Conservation (phyloP, 1,140 invertebrate species). For the Rhynchophorus ferrugineus region DNA sequence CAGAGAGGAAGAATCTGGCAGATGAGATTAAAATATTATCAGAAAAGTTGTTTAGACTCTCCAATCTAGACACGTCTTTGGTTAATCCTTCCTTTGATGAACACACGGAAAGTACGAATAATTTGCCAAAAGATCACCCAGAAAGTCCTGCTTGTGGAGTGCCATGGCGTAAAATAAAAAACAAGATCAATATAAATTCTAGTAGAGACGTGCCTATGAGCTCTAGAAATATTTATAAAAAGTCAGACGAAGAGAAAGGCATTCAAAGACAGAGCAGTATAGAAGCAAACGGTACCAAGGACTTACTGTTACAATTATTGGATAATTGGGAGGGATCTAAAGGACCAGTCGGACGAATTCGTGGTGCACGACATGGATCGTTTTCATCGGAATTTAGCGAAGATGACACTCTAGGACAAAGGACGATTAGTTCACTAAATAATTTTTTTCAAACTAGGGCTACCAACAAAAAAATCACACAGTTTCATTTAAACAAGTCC, state of each 20-base stretch:
- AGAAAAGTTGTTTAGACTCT: slow-evolving; percentile 65
- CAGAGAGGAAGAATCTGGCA: slow-evolving; percentile 58
- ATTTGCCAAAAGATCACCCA: slow-evolving; percentile 20
- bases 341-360: slow-evolving; percentile 39
- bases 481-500: slow-evolving; percentile 32
- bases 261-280: slow-evolving; percentile 2
- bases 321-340: slow-evolving; percentile 55
- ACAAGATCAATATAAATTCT: slow-evolving; percentile 47
- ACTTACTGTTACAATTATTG: slow-evolving; percentile 18
- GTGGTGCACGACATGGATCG: slow-evolving; percentile 46
- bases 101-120: not conserved
- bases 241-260: slow-evolving; percentile 8
- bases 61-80: slow-evolving; percentile 57
- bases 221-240: slow-evolving; percentile 34
- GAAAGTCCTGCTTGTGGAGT: slow-evolving; percentile 31
- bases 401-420: slow-evolving; percentile 46
- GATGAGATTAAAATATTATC: slow-evolving; percentile 74
- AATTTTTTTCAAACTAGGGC: slow-evolving; percentile 58
- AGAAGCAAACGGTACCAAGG: slow-evolving; percentile 20
- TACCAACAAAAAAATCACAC: slow-evolving; percentile 45
- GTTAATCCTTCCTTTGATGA: slow-evolving; percentile 9
- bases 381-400: slow-evolving; percentile 51
- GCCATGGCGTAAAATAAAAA: slow-evolving; percentile 52
- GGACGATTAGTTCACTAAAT: slow-evolving; percentile 60
- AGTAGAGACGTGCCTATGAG: slow-evolving; percentile 57